These are phyloP conservation scores for Amiota minor DNA, from an alignment of 2,888 invertebrate species.

Conservation along the genomic window DNA sequence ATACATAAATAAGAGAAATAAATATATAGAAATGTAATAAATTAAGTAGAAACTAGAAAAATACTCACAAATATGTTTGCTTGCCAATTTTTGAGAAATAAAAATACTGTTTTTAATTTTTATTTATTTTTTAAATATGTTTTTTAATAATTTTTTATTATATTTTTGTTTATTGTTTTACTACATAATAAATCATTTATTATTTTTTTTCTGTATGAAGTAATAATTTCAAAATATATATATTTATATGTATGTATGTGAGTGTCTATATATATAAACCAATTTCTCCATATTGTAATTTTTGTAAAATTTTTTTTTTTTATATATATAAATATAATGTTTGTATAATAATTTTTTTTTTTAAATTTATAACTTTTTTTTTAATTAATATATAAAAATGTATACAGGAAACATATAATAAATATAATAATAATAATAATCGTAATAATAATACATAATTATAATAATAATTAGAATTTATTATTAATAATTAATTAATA, in stretches of 20 bases:
- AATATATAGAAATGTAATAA: neutral
- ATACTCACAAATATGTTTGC: neutral
- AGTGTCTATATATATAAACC: neutral
- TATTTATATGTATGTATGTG: constrained; percentile 9
- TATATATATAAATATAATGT: too few relatives aligned
- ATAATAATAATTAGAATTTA: constrained; percentile 4
- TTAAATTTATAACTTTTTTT: neutral
- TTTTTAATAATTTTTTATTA: too few relatives aligned
- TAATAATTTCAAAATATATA: constrained; percentile 28
- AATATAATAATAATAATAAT: neutral
- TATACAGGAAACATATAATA: constrained; percentile 59
- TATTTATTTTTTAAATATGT: neutral
- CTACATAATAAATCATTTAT: constrained; percentile 64
- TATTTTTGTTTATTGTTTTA: constrained; percentile 39
- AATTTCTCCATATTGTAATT: constrained; percentile 33
- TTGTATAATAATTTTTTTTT: neutral
- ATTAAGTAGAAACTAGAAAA: neutral
- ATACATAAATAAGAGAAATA: neutral
- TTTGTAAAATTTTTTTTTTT: neutral
- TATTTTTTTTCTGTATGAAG: constrained; percentile 34
- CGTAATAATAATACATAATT: constrained; percentile 44
- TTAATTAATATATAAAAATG: constrained; percentile 38
- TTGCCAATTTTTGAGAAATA: constrained; percentile 43
- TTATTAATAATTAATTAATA: constrained; percentile 4
- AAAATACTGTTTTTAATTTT: constrained; percentile 46